Percentiles rank a stretch among this genome's conserved stretches.
These are phyloP conservation scores for Oryctes rhinoceros DNA, from an alignment of 1,140 invertebrate genomes.

Conservation along the genomic window DNA sequence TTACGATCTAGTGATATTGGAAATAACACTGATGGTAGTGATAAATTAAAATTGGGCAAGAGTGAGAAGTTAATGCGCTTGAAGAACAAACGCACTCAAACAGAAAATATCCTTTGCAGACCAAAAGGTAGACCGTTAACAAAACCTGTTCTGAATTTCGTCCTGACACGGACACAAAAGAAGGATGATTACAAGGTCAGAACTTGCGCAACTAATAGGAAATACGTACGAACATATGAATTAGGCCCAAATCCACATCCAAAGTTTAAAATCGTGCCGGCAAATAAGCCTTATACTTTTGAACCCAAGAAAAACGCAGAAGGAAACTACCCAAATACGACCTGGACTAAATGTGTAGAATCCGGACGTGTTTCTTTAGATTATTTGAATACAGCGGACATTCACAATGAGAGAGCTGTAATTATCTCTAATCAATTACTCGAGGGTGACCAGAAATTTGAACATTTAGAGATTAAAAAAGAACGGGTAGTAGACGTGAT, in stretches of 20 bases:
- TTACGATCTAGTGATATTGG: no score
- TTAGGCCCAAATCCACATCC: not conserved
- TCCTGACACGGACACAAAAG: not conserved
- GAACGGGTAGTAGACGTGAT: not conserved
- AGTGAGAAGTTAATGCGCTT: no score
- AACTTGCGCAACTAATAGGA: not conserved
- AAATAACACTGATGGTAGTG: no score
- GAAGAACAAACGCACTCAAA: not conserved
- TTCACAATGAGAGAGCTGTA: not conserved
- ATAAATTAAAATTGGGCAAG: no score
- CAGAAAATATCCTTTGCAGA: not conserved
- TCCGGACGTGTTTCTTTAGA: no score
- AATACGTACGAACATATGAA: not conserved
- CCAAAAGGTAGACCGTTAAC: not conserved
- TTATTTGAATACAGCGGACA: not conserved
- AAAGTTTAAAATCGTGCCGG: slow-evolving; percentile 40
- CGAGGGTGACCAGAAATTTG: not conserved
- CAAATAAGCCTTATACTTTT: slow-evolving; percentile 26
- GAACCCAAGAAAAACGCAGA: not conserved
- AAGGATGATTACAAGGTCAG: not conserved
- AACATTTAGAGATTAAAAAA: not conserved
- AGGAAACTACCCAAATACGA: slow-evolving; percentile 3
- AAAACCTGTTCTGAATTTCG: not conserved
- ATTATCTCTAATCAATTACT: not conserved
- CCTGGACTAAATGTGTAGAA: not conserved